Conservation (phyloP, 2,113 vertebrate species). For the Geococcyx californianus region DNA sequence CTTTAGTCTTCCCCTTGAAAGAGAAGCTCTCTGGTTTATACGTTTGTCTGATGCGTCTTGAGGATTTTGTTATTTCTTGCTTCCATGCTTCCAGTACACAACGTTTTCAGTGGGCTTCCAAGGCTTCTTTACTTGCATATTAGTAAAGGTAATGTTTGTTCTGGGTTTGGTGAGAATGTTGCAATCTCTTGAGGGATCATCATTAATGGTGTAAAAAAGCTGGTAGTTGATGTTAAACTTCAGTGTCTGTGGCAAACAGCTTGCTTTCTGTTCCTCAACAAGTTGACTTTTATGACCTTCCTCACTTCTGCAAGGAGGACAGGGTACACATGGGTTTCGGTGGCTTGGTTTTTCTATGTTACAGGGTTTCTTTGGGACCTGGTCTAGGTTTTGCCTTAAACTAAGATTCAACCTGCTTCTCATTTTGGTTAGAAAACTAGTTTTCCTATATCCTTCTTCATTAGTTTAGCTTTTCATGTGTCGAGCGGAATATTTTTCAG, state of each 20-base stretch:
- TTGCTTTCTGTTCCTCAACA: not conserved
- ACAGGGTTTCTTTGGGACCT: not conserved
- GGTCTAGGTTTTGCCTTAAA: not conserved
- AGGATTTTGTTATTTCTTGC: not conserved
- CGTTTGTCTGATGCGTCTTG: not conserved
- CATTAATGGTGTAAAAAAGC: not conserved
- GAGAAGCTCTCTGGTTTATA: not conserved
- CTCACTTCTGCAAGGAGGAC: not conserved
- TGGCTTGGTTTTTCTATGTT: not conserved
- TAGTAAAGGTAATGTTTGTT: not conserved
- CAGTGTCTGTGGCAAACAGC: not conserved
- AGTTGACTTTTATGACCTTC: not conserved
- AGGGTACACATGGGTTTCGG: not conserved
- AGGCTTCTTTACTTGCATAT: not conserved
- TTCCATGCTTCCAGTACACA: not conserved
- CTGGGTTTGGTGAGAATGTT: not conserved
- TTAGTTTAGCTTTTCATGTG: rapidly evolving
- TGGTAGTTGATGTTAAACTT: not conserved
- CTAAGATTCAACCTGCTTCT: not conserved
- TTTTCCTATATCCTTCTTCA: not conserved
- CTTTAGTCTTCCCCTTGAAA: not conserved
- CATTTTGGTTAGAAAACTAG: not conserved
- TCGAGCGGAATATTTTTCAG: not conserved
- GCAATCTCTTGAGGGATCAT: not conserved
- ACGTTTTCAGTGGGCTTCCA: not conserved